A percentile compares a stretch with the other conserved stretches of the same genome.
Conservation (phyloP, 2,888 invertebrate species). For the Microplitis manilae region DNA sequence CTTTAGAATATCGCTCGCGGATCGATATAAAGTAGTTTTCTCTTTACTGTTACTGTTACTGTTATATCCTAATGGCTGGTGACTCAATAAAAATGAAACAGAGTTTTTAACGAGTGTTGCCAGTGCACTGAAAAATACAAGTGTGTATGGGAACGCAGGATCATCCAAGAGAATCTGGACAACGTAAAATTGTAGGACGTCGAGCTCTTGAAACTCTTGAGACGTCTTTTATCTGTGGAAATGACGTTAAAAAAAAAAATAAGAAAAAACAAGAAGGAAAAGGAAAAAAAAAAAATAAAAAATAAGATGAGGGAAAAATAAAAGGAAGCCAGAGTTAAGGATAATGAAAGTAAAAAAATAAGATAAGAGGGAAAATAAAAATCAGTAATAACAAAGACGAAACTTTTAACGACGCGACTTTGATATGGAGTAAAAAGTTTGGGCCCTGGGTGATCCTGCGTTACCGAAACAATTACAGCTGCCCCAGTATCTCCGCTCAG, state of each 20-base stretch:
- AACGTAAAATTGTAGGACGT: conserved; percentile 29
- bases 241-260: conserved; percentile 25
- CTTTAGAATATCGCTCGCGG: conserved; percentile 3
- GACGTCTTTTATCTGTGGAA: conserved; percentile 32
- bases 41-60: conserved; percentile 7
- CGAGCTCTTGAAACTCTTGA: conserved; percentile 27
- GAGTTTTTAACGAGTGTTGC: conserved; percentile 42
- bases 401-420: conserved; percentile 39
- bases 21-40: conserved; percentile 25
- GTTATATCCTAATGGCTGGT: background rate
- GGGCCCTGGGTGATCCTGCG: conserved; percentile 41
- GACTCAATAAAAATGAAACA: background rate
- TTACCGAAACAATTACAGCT: conserved; percentile 40
- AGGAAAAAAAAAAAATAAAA: conserved; percentile 17
- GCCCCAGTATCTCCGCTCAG: conserved; percentile 43
- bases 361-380: conserved; percentile 13
- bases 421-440: conserved; percentile 17
- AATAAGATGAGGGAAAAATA: conserved; percentile 8
- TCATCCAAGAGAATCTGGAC: conserved; percentile 24
- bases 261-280: conserved; percentile 43
- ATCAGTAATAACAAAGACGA: conserved; percentile 30
- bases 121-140: conserved; percentile 45
- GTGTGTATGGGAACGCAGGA: conserved; percentile 28
- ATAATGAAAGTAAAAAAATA: too few species aligned
- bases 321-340: background rate